Base-by-base conservation (phyloP, 2,797 vertebrate species). In the Spheniscus humboldti region DNA sequence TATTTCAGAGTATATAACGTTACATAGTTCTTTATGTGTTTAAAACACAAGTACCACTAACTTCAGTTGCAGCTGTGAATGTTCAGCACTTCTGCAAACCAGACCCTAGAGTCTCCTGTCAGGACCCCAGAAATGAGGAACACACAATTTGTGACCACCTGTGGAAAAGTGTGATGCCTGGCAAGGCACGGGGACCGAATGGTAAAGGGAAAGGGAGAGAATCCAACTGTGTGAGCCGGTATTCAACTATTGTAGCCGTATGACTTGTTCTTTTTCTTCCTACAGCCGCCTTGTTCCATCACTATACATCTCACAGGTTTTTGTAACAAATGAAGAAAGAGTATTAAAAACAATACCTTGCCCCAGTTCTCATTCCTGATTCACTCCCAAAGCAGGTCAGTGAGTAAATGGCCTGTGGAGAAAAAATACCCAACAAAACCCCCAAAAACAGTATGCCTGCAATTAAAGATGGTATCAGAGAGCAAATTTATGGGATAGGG, bases 91-190 rank as follows among this genome's bases (percentile, higher is more conserved):
- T 92, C 66, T 73, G 86, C 63, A 94, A 94, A 94, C 47, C 92
- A 78, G 85, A 90, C 92, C 72, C 88, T 25, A 68, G 95, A 81
- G 95, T 27, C 75, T 74, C 66, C 85, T 45, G 53, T 94, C 45
- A 62, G 87, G 79, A 96, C 57, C 75, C 73, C 75, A 95, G 82
- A 96, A 97, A 94, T 39, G 57, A 95, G 76, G 89, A 92, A 91
- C 89, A 69, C 73, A 78, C 69, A 86, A 64, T 92, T 90, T 92
- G 82, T 90, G 85, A 78, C 91, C 94, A 96, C 93, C 95, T 96
- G 96, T 90, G 82, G 87, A 90, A 95, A 96, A 78, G 94, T 95
- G 92, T 92, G 94, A 96, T 92, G 95, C 94, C 94, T 96, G 92
- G 93, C 88, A 95, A 95, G 64, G 78, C 64, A 76, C 33, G 48